These are phyloP conservation scores for Drosophila histrio DNA, from an alignment of 2,888 invertebrate genomes.

Conservation along the genomic window DNA sequence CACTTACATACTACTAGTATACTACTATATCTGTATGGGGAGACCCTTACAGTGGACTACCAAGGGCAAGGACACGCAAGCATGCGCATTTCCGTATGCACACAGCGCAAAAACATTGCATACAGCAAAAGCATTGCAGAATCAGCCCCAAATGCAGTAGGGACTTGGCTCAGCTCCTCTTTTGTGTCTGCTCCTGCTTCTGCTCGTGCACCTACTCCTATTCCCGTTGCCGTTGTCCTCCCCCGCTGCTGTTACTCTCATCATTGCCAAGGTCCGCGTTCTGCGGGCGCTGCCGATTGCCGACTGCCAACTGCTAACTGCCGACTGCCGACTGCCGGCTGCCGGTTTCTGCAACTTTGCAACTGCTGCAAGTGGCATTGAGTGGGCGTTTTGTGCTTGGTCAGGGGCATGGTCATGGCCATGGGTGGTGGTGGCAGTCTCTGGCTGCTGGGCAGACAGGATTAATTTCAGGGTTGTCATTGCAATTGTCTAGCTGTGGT, in stretches of 20 bases:
- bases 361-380: slow-evolving; percentile 70
- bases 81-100: slow-evolving; percentile 81
- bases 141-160: slow-evolving; percentile 27
- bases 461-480: slow-evolving; percentile 58
- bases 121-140: slow-evolving; percentile 32
- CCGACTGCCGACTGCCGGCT: slow-evolving; percentile 16
- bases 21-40: slow-evolving; percentile 21
- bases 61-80: slow-evolving; percentile 84
- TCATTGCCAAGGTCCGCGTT: slow-evolving; percentile 55
- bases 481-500: slow-evolving; percentile 24
- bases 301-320: slow-evolving; percentile 24
- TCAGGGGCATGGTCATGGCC: no score
- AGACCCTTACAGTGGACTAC: slow-evolving; percentile 52
- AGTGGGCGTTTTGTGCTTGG: slow-evolving; percentile 26
- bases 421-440: background rate
- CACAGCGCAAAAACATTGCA: slow-evolving; percentile 36
- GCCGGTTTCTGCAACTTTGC: slow-evolving; percentile 34
- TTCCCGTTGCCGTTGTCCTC: background rate
- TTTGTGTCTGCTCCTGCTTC: background rate
- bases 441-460: slow-evolving; percentile 38
- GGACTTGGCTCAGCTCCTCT: slow-evolving; percentile 27
- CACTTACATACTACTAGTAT: slow-evolving; percentile 47
- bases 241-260: slow-evolving; percentile 17
- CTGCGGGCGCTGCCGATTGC: slow-evolving; percentile 12
- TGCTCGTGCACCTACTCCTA: background rate